A percentile compares a stretch with the other conserved stretches of the same genome.
phyloP scores from a whole-genome alignment of 2,797 vertebrate genomes.

The Dromococcyx pavoninus region DNA sequence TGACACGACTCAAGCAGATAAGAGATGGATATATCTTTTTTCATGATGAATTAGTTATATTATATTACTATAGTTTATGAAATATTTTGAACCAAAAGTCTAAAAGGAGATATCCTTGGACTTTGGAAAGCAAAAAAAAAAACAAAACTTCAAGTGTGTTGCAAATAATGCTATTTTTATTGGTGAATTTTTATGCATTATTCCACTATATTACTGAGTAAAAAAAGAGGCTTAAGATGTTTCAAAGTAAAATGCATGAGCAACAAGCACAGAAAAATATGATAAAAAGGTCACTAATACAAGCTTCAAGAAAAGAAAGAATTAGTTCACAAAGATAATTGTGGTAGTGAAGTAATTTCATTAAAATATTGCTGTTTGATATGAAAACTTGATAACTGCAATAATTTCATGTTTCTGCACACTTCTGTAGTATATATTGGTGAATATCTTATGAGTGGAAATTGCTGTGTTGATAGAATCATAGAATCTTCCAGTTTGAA shows the following conservation, averaged over 20 bases:
- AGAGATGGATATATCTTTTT: neutral
- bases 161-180: neutral
- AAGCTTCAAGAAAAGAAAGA: neutral
- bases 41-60: neutral
- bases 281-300: neutral
- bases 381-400: neutral
- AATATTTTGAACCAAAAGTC: neutral
- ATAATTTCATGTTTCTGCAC: neutral
- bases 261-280: neutral
- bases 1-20: neutral
- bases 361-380: neutral
- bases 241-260: neutral
- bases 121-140: neutral
- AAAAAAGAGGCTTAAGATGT: neutral
- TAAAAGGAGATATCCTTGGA: neutral
- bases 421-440: neutral
- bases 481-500: too few species aligned
- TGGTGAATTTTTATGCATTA: neutral
- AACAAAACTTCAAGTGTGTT: rapidly evolving
- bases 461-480: neutral
- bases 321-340: neutral
- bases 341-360: neutral
- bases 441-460: neutral
- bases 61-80: neutral
- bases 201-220: neutral